A percentile compares a stretch with the other conserved stretches of the same genome.
phyloP scores from a whole-genome alignment of 2,888 invertebrate species.

The Drosophila flavopinicola region DNA sequence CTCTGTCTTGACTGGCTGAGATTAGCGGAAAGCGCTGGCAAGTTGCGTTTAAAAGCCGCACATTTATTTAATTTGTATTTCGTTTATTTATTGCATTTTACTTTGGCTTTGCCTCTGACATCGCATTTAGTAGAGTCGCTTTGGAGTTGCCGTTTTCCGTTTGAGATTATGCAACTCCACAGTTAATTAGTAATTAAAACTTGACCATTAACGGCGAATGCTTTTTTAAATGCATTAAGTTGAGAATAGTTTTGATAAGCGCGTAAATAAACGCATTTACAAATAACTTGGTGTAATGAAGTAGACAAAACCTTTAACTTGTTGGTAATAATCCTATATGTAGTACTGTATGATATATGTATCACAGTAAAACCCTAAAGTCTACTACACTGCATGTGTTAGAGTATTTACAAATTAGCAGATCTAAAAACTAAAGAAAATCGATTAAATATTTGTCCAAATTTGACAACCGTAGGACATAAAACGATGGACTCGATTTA shows the following conservation, averaged over 20 bases:
- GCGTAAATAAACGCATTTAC: neutral
- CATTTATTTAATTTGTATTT: constrained; percentile 76
- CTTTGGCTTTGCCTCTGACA: constrained; percentile 31
- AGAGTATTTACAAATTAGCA: neutral
- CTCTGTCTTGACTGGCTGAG: constrained; percentile 38
- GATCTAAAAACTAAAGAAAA: neutral
- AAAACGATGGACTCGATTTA: too few species aligned
- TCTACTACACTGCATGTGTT: neutral
- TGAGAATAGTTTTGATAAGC: constrained; percentile 44
- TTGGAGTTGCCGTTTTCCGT: constrained; percentile 16
- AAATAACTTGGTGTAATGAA: neutral
- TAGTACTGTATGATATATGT: neutral
- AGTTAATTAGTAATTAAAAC: constrained; percentile 73
- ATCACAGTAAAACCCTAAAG: neutral
- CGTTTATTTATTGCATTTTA: constrained; percentile 55
- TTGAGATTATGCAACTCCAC: constrained; percentile 60
- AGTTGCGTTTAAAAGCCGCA: constrained; percentile 73
- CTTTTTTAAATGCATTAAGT: constrained; percentile 25
- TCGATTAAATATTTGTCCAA: neutral
- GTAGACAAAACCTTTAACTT: neutral
- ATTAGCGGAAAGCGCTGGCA: constrained; percentile 58
- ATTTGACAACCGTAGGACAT: neutral
- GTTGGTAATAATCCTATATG: neutral
- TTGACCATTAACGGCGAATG: constrained; percentile 55
- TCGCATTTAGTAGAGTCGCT: constrained; percentile 24